A percentile compares a stretch with the other conserved stretches of the same genome.
phyloP scores from a whole-genome alignment of 2,113 vertebrate species.

The Saimiri boliviensis region DNA sequence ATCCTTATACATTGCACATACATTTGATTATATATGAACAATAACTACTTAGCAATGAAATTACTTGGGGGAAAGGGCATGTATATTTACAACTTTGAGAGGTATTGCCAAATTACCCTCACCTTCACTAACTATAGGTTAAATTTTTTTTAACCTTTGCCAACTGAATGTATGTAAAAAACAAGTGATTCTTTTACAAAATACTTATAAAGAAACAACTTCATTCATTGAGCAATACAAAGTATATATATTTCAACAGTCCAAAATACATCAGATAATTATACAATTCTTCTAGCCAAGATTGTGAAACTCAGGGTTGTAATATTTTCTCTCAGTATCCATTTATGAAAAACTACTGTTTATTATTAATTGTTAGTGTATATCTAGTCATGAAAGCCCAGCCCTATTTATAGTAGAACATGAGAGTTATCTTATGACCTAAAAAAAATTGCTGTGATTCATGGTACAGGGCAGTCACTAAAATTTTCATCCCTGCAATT shows the following conservation, averaged over 20 bases:
- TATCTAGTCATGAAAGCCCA: neutral
- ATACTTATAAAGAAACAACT: conserved; percentile 19
- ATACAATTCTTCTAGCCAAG: conserved; percentile 13
- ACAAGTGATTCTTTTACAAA: neutral
- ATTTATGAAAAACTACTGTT: neutral
- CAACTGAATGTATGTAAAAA: neutral
- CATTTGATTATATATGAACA: neutral
- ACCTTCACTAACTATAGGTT: neutral
- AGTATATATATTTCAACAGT: neutral
- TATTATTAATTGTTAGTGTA: conserved; percentile 22
- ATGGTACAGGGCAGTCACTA: neutral
- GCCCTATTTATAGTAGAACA: neutral
- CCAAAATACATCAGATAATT: neutral
- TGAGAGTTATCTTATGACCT: neutral
- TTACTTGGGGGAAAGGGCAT: neutral
- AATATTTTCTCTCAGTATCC: neutral
- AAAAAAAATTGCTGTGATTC: neutral
- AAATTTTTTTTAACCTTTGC: neutral
- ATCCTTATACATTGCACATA: neutral
- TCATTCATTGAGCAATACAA: neutral
- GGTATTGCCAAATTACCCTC: neutral
- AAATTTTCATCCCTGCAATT: neutral
- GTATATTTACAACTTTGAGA: neutral
- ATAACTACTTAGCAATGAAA: neutral
- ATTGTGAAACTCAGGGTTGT: neutral